phyloP scores from a whole-genome alignment of 2,888 invertebrate species.

The Andrena haemorrhoa region DNA sequence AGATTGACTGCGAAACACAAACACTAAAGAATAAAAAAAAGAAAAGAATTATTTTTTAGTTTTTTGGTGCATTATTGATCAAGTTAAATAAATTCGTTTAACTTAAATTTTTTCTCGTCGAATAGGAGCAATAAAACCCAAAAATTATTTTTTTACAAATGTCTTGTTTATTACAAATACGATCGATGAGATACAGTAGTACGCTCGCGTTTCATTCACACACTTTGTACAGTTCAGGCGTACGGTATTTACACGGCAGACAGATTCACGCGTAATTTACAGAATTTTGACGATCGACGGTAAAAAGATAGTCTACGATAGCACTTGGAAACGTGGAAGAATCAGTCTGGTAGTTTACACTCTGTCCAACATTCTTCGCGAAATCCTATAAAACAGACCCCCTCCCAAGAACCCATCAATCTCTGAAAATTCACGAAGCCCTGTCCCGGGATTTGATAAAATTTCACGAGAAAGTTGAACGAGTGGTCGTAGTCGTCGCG shows the following conservation, averaged over 20 bases:
- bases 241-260: conserved; percentile 77
- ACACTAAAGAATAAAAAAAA: no score
- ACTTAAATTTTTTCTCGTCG: no score
- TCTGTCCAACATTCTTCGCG: conserved; percentile 28
- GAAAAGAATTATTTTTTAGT: no score
- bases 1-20: no score
- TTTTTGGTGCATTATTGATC: no score
- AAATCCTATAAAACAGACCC: conserved; percentile 10
- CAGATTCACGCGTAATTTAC: conserved; percentile 77
- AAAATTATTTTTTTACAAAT: conserved; percentile 54
- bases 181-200: conserved; percentile 73
- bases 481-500: conserved; percentile 27
- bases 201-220: conserved; percentile 66
- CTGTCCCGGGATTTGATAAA: not conserved
- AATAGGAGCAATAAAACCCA: not conserved
- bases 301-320: conserved; percentile 22
- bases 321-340: conserved; percentile 48
- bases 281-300: conserved; percentile 68
- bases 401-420: not conserved
- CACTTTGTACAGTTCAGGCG: conserved; percentile 74
- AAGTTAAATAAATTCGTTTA: no score
- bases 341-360: conserved; percentile 79
- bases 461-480: conserved; percentile 14
- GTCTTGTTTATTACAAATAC: conserved; percentile 82
- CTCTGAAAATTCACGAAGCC: not conserved